These are phyloP conservation scores for Enhydra lutris DNA, from an alignment of 2,113 vertebrate species.

Conservation along the genomic window DNA sequence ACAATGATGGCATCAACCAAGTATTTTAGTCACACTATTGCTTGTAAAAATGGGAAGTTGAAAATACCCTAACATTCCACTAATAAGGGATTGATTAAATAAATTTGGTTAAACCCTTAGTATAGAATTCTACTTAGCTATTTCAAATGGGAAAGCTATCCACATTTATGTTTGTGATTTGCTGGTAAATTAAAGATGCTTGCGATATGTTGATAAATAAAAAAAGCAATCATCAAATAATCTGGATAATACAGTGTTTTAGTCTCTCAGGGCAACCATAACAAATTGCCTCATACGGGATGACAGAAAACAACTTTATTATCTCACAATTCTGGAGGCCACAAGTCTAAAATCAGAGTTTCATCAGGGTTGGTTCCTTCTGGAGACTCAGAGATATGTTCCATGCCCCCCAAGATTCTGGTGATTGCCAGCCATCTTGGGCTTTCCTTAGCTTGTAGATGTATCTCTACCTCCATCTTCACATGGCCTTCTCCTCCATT, in stretches of 20 bases:
- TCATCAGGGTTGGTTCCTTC: background rate
- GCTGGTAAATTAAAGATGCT: slow-evolving; percentile 14
- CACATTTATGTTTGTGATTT: background rate
- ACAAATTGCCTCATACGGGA: background rate
- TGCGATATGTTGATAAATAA: background rate
- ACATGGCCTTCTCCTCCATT: background rate
- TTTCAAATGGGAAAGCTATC: background rate
- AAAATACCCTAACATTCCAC: background rate
- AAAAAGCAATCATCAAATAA: background rate
- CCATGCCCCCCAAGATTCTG: too few relatives aligned
- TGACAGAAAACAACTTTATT: background rate
- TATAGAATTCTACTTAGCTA: background rate
- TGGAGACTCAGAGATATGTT: background rate
- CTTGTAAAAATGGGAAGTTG: background rate
- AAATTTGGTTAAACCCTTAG: background rate
- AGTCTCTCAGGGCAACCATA: background rate
- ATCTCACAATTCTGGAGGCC: background rate
- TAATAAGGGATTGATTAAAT: background rate
- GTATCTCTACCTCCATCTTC: background rate
- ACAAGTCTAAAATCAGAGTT: background rate
- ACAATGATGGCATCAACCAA: background rate
- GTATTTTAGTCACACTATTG: slow-evolving; percentile 1
- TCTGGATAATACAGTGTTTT: background rate
- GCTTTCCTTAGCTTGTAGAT: background rate
- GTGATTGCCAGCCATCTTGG: background rate